These are phyloP conservation scores for Gobiocypris rarus DNA, from an alignment of 2,113 vertebrate genomes.

Conservation along the genomic window DNA sequence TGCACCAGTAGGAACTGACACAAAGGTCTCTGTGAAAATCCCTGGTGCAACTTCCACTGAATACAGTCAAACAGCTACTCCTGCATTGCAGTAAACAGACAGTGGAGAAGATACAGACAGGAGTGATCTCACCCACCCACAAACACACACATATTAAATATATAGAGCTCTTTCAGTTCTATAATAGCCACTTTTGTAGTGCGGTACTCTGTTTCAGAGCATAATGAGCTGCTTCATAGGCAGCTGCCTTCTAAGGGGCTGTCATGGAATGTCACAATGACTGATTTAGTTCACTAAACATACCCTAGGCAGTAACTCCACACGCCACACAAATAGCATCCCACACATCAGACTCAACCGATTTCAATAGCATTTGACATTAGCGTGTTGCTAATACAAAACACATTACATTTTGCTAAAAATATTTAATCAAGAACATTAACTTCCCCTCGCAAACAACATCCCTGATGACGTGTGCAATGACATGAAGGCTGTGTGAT, in stretches of 20 bases:
- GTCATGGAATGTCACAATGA: not conserved
- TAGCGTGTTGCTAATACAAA: not conserved
- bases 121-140: conserved; percentile 30
- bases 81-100: conserved; percentile 63
- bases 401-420: no score
- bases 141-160: conserved; percentile 36
- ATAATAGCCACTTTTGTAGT: not conserved
- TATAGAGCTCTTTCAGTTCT: conserved; percentile 1
- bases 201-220: not conserved
- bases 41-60: conserved; percentile 30
- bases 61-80: conserved; percentile 34
- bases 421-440: no score
- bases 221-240: not conserved
- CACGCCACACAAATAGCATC: not conserved
- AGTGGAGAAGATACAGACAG: conserved; percentile 31
- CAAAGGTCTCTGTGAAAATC: conserved; percentile 27
- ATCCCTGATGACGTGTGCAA: no score
- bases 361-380: not conserved
- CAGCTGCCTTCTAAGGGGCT: not conserved
- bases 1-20: conserved; percentile 16
- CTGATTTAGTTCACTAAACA: not conserved
- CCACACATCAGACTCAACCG: not conserved
- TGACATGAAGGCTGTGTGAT: no score
- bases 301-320: not conserved
- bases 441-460: no score